Evolutionary conservation across 2,113 vertebrate species (phyloP), one percentile per base, ranked within the genome.

Genomic region (Pagrus major): DNA sequence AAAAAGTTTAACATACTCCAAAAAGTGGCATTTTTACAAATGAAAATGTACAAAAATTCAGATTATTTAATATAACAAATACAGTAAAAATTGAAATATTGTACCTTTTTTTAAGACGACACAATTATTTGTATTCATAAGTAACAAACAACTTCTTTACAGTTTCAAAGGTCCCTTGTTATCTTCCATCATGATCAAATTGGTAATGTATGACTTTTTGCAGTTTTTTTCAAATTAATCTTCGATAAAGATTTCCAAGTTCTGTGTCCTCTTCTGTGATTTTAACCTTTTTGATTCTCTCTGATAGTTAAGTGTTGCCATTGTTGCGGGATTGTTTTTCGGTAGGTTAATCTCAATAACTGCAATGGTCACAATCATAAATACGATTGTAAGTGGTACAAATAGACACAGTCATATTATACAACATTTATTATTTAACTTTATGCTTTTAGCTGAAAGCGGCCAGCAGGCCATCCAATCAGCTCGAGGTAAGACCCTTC

Each of bases 361-460:
- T 79, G 3, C 9, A 44, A 7, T 56, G 3, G 20, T 63, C 7
- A 18, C 41, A 6, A 77, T 33, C 16, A 27, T 42, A 65, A 33
- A 2, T 61, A n/a, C 0, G 20, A 4, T 27, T 69, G 3, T 35
- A 3, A 67, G 20, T 11, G 20, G 0, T 31, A 21, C n/a, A 29
- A 58, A 46, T 16, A 37, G 21, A 25, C 14, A 11, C 15, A 47
- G 12, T 76, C 21, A 64, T 15, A 56, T 29, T 51, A 25, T 29
- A 1, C 1, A 27, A 27, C 10, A 21, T n/a, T 4, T 54, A 27
- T 59, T 69, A 14, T n/a, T n/a, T n/a, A n/a, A n/a, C n/a, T n/a
- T n/a, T n/a, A n/a, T n/a, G n/a, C n/a, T 15, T 73, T 76, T 49
- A 31, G 1, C 74, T 85, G 76, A 55, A 64, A 83, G 64, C 64